A percentile compares a stretch with the other conserved stretches of the same genome.
Conservation (phyloP, 2,113 vertebrate genomes). For the Dromaius novaehollandiae region DNA sequence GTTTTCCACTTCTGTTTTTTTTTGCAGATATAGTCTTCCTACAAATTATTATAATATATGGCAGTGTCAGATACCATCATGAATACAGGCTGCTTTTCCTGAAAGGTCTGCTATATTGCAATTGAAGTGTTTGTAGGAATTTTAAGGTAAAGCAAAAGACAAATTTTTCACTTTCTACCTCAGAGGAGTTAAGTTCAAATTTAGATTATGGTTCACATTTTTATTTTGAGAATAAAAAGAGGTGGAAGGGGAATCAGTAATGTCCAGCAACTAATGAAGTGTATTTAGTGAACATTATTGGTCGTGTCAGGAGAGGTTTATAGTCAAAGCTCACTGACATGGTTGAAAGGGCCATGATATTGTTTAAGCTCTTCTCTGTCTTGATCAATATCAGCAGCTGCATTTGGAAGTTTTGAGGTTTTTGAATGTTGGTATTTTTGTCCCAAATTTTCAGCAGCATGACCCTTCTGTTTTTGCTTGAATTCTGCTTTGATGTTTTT, state of each 20-base stretch:
- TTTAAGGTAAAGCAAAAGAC: neutral
- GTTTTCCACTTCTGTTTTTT: neutral
- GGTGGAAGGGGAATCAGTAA: neutral
- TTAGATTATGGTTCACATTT: neutral
- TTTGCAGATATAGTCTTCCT: neutral
- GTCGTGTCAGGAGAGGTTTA: neutral
- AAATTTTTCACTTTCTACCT: neutral
- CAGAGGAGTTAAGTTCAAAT: neutral
- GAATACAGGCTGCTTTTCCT: neutral
- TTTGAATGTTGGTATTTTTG: neutral
- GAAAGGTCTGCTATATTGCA: neutral
- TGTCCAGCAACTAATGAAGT: neutral
- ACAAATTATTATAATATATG: neutral
- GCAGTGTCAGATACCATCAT: neutral
- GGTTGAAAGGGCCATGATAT: neutral
- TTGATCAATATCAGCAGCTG: neutral
- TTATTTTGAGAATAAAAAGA: neutral
- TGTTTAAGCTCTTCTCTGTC: neutral
- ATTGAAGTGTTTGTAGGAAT: neutral
- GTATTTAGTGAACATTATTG: neutral
- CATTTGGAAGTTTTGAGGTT: neutral
- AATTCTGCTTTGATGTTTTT: neutral
- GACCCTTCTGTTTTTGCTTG: neutral
- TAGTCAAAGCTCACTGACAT: neutral
- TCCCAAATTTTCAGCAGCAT: neutral